phyloP scores from a whole-genome alignment of 2,888 invertebrate genomes.

The Alloplasta piceator region DNA sequence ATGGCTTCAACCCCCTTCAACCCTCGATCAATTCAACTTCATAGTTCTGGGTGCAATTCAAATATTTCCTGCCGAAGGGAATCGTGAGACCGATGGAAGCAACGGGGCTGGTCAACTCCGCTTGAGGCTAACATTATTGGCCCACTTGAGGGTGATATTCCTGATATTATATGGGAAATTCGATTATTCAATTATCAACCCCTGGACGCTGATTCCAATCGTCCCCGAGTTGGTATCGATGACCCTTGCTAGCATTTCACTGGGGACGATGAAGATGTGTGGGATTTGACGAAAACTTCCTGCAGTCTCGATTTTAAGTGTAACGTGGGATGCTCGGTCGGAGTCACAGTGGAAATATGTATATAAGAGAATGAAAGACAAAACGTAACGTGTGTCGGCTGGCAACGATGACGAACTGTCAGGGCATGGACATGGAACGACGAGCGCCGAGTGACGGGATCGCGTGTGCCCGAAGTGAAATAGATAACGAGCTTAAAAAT shows the following conservation, averaged over 20 bases:
- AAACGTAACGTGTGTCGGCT: not conserved
- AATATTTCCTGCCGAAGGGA: constrained; percentile 34
- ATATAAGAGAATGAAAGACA: not conserved
- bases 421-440: constrained; percentile 69
- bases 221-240: too few species aligned
- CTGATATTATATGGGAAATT: too few species aligned
- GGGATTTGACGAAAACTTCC: too few species aligned
- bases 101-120: not conserved
- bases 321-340: too few species aligned
- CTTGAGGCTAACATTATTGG: too few species aligned
- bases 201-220: too few species aligned
- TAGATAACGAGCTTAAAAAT: constrained; percentile 78
- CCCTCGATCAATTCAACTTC: not conserved
- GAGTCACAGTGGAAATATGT: not conserved
- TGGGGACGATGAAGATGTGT: too few species aligned
- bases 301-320: too few species aligned
- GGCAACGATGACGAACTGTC: not conserved
- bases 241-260: too few species aligned
- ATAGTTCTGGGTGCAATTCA: constrained; percentile 2
- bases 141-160: too few species aligned
- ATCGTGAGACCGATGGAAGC: not conserved
- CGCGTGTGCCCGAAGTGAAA: constrained; percentile 75
- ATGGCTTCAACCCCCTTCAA: constrained; percentile 38
- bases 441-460: constrained; percentile 78
- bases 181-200: too few species aligned